These are phyloP conservation scores for Eumaeus atala DNA, from an alignment of 1,140 invertebrate species.

Conservation along the genomic window DNA sequence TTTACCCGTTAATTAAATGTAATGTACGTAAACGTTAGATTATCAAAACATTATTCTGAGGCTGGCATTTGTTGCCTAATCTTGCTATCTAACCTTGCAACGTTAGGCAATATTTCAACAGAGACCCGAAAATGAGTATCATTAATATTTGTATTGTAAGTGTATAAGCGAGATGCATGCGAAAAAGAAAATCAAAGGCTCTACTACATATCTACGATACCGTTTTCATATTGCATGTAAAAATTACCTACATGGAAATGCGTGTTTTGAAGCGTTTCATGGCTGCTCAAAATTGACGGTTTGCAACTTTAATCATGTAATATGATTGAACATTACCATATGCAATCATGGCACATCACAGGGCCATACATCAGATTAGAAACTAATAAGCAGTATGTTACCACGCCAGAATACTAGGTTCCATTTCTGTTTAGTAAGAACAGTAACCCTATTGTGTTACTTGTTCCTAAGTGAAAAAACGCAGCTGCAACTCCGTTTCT, in stretches of 20 bases:
- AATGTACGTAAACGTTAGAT: conserved; percentile 38
- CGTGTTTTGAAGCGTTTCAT: no score
- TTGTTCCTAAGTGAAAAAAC: conserved; percentile 35
- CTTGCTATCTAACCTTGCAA: conserved; percentile 40
- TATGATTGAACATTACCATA: no score
- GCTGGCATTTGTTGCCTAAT: conserved; percentile 41
- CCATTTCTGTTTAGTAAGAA: not conserved
- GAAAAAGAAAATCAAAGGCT: not conserved
- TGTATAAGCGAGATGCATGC: not conserved
- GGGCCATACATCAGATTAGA: no score
- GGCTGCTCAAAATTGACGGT: no score
- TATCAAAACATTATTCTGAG: conserved; percentile 40
- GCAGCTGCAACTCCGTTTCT: conserved; percentile 43
- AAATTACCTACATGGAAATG: no score
- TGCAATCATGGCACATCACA: no score
- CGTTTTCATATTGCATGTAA: no score
- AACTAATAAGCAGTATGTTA: no score
- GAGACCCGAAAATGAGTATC: conserved; percentile 30
- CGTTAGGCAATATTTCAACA: conserved; percentile 39
- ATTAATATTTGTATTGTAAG: conserved; percentile 23
- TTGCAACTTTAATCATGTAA: no score
- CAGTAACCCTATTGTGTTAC: not conserved
- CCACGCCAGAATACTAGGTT: no score
- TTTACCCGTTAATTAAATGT: conserved; percentile 34
- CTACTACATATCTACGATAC: no score